Conservation (phyloP, 2,888 invertebrate species). For the Sinhomidia bicolor region DNA sequence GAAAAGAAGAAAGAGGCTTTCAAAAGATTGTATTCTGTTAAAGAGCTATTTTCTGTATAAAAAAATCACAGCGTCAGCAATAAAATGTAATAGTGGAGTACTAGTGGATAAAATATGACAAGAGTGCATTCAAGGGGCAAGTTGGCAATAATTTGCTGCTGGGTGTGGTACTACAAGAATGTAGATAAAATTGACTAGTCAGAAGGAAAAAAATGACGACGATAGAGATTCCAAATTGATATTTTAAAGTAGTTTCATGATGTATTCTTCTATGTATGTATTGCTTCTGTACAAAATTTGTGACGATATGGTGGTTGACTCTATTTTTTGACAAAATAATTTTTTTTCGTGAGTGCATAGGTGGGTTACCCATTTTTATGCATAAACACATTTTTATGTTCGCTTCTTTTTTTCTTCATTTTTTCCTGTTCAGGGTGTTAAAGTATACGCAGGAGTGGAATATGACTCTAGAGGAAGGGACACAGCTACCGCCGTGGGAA, state of each 20-base stretch:
- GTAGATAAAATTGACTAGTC: not conserved
- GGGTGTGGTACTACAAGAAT: not conserved
- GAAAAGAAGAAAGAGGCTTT: not conserved
- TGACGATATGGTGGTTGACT: slow-evolving; percentile 9
- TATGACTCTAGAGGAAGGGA: slow-evolving; percentile 87
- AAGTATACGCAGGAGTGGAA: slow-evolving; percentile 91
- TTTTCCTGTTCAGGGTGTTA: slow-evolving; percentile 85
- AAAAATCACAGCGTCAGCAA: not conserved
- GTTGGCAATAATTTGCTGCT: not conserved
- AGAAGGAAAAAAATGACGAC: not conserved
- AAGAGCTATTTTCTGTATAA: not conserved
- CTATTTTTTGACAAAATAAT: not conserved
- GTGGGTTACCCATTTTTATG: not conserved
- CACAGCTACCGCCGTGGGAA: slow-evolving; percentile 90
- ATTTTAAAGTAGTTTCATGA: not conserved
- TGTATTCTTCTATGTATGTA: not conserved
- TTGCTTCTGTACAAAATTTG: not conserved
- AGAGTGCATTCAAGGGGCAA: slow-evolving; percentile 10
- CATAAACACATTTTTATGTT: slow-evolving; percentile 17
- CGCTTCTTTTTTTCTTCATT: slow-evolving; percentile 70
- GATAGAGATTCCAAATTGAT: not conserved
- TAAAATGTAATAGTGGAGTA: not conserved
- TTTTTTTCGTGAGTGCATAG: not conserved
- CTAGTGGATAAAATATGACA: not conserved
- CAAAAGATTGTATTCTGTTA: not conserved